phyloP scores from a whole-genome alignment of 2,797 vertebrate genomes.

The Petrocephalus sullivani region DNA sequence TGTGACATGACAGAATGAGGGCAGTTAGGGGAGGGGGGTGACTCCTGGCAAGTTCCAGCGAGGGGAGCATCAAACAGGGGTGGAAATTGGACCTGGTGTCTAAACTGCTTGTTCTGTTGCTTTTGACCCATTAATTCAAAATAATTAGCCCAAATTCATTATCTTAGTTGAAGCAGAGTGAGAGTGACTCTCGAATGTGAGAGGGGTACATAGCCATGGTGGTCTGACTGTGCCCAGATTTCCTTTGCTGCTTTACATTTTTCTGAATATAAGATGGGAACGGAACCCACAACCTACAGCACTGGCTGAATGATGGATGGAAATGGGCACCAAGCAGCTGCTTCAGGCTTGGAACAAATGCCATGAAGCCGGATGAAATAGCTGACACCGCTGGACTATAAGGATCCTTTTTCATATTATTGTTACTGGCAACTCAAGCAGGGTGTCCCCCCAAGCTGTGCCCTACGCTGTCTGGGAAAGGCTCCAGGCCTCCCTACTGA shows the following conservation, averaged over 20 bases:
- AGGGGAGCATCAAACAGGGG: constrained; percentile 97
- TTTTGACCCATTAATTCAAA: constrained; percentile 99
- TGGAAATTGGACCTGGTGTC: constrained; percentile 99
- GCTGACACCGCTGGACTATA: not conserved
- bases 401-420: not conserved
- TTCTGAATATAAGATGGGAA: not conserved
- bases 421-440: not conserved
- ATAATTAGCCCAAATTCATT: constrained; percentile 99
- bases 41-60: constrained; percentile 74
- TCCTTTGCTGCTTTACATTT: too few species aligned
- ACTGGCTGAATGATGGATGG: not conserved
- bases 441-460: not conserved
- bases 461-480: not conserved
- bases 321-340: not conserved
- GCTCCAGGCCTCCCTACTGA: not conserved
- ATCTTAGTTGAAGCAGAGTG: constrained; percentile 52
- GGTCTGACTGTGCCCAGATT: not conserved
- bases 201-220: not conserved
- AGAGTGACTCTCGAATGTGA: not conserved
- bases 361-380: not conserved
- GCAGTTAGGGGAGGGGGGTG: constrained; percentile 90
- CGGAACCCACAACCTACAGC: not conserved
- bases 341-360: not conserved
- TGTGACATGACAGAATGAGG: constrained; percentile 90
- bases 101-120: constrained; percentile 99